Evolutionary conservation across 2,113 vertebrate species (phyloP), one percentile per base, ranked within the genome.

Genomic region (Aptenodytes patagonicus): DNA sequence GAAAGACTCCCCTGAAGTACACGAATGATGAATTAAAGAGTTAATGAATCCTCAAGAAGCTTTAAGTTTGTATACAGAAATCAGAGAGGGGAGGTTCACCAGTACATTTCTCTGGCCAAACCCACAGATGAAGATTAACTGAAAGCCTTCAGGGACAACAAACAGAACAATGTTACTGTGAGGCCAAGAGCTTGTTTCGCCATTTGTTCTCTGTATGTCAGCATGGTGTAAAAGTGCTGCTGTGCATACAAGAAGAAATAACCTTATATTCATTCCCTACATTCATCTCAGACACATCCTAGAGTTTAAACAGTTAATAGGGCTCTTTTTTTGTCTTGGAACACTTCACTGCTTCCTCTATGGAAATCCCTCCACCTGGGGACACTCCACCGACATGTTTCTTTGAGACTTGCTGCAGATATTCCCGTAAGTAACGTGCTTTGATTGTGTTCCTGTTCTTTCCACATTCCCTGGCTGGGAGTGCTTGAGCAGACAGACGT

Each of bases 11-110:
- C 7, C 38, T 90, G 66, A 91, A 91, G 38, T 47, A 52, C 7
- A 24, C 40, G 38, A 73, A 60, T 36, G 11, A 18, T 85, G 68
- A 79, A 90, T 46, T 66, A 86, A 96, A 91, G 72, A 81, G 88
- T 97, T 95, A 93, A 83, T n/a, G 49, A 92, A 49, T 92, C 29
- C 78, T 90, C 73, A 70, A 83, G 91, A 91, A 95, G 57, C 49
- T 44, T n/a, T 54, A 40, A 60, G 75, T 85, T 92, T 93, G 66
- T 46, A 38, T 51, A 28, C 57, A 87, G 83, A 95, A 96, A 91
- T 82, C 13, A 9, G 87, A 87, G 81, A 70, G 17, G 73, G 87
- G 54, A 94, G 87, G 68, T 77, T 89, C 71, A 71, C 54, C 61
- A 85, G 38, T 25, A 66, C 55, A 47, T 83, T 95, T 83, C n/a